Evolutionary conservation across 2,113 vertebrate genomes (phyloP).

Genomic region (Megaceryle maxima): DNA sequence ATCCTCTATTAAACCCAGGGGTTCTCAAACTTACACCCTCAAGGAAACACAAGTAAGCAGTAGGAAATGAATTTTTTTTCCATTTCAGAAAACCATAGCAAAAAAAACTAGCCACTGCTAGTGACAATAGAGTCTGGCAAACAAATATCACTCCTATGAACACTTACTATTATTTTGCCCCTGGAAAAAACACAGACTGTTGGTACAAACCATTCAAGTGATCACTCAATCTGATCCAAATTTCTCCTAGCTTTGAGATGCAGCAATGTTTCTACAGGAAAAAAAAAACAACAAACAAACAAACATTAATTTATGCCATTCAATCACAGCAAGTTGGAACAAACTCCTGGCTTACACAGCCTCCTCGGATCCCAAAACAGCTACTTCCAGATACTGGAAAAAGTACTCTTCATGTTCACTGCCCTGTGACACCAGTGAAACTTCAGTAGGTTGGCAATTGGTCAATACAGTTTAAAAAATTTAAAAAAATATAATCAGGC

Average conservation of each 20-base stretch:
- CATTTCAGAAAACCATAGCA: not conserved
- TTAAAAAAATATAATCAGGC: not conserved
- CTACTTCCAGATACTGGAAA: not conserved
- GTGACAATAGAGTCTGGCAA: not conserved
- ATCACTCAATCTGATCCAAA: not conserved
- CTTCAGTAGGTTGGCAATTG: not conserved
- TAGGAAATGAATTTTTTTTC: not conserved
- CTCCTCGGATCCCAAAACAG: not conserved
- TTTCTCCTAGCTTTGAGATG: not conserved
- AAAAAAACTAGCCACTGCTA: not conserved
- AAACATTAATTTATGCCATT: not conserved
- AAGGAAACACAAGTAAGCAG: not conserved
- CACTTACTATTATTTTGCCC: not conserved
- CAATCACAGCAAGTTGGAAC: not conserved
- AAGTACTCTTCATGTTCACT: not conserved
- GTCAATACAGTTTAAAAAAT: not conserved
- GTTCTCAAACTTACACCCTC: not conserved
- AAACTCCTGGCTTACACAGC: not conserved
- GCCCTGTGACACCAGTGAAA: not conserved
- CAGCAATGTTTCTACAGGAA: not conserved
- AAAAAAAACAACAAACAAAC: not conserved
- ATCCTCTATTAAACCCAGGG: not conserved
- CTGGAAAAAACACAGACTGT: not conserved
- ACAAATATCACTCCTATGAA: not conserved
- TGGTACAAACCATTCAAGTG: not conserved